Conservation (phyloP, 2,888 invertebrate species). For the Drosophila nigricruria region DNA sequence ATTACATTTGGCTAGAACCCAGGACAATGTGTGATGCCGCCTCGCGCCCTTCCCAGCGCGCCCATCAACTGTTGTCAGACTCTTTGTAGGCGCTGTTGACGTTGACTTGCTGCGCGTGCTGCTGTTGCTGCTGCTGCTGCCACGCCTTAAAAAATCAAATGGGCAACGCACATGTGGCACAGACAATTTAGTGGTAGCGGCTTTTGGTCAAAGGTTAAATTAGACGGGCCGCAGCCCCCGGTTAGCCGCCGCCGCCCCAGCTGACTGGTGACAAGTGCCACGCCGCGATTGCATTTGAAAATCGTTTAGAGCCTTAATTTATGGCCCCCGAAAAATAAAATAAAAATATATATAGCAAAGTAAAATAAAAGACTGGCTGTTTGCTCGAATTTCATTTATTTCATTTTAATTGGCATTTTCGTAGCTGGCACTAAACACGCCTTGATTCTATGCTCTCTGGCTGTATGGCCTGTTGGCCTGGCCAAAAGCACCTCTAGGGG, state of each 20-base stretch:
- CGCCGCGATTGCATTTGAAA: constrained; percentile 56
- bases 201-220: constrained; percentile 80
- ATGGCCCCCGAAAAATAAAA: constrained; percentile 50
- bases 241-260: not conserved
- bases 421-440: constrained; percentile 65
- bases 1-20: constrained; percentile 66
- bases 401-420: constrained; percentile 71
- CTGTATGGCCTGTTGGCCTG: constrained; percentile 25
- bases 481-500: constrained; percentile 23
- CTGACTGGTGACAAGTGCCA: constrained; percentile 77
- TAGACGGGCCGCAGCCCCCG: constrained; percentile 55
- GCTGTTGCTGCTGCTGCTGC: constrained; percentile 43
- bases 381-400: constrained; percentile 71
- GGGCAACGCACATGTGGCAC: constrained; percentile 62
- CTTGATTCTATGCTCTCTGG: constrained; percentile 53
- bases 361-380: constrained; percentile 16
- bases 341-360: constrained; percentile 15
- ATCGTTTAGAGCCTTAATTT: constrained; percentile 77
- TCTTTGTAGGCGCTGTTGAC: constrained; percentile 28
- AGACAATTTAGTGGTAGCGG: constrained; percentile 67
- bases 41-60: not conserved
- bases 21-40: constrained; percentile 44
- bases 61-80: constrained; percentile 2
- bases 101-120: constrained; percentile 76
- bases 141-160: constrained; percentile 58